phyloP scores from a whole-genome alignment of 2,113 vertebrate species.

The Chloebia gouldiae region DNA sequence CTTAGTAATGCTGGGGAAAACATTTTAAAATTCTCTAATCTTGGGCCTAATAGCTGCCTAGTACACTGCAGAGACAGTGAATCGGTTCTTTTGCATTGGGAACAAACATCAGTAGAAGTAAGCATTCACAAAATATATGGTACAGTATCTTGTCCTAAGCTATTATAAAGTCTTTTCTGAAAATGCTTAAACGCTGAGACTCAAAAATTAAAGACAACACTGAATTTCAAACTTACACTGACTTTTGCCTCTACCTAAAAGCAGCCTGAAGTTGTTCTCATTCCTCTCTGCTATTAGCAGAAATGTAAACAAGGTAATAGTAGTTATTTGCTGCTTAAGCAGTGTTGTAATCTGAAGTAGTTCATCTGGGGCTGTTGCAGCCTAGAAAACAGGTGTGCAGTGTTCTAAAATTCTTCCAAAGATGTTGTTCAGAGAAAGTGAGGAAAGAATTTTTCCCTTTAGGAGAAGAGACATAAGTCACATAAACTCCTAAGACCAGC shows the following conservation, averaged over 20 bases:
- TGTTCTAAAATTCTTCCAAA: background rate
- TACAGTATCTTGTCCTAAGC: background rate
- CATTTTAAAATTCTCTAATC: background rate
- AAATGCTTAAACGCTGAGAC: background rate
- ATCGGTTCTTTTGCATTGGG: background rate
- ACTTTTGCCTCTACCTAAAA: background rate
- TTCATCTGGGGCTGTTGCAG: background rate
- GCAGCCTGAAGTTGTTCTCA: background rate
- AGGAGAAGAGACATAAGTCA: background rate
- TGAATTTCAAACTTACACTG: background rate
- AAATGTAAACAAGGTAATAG: background rate
- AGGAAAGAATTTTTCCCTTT: background rate
- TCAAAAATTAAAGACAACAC: background rate
- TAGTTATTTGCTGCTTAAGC: background rate
- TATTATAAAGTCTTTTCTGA: background rate
- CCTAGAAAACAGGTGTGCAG: background rate
- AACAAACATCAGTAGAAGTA: background rate
- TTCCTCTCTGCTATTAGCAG: background rate
- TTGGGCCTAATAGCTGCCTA: background rate
- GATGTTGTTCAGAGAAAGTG: background rate
- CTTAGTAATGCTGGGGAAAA: background rate
- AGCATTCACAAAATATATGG: background rate
- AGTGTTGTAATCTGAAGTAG: background rate
- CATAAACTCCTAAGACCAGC: background rate
- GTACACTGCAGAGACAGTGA: background rate